Percentiles rank a stretch among this genome's conserved stretches.
Conservation (phyloP, 2,113 vertebrate species). For the Azemiops feae region DNA sequence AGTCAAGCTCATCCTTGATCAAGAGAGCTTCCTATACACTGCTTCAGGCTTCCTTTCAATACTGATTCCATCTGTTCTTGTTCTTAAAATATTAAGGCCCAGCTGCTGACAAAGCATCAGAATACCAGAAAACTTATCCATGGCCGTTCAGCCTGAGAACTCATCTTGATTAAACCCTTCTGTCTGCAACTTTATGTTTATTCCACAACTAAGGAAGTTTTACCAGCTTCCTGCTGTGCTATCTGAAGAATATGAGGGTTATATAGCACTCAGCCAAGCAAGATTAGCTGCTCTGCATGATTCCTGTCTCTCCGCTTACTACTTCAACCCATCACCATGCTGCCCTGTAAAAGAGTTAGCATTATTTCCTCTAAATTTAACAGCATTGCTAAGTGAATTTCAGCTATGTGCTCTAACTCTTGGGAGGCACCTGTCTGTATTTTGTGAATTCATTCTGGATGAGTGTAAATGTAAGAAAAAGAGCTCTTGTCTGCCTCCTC, state of each 20-base stretch:
- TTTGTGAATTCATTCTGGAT: background rate
- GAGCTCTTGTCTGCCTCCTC: fast-evolving
- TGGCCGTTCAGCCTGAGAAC: background rate
- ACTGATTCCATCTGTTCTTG: background rate
- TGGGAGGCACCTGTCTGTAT: slow-evolving; percentile 1
- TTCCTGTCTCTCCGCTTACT: slow-evolving; percentile 27
- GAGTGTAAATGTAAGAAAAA: background rate
- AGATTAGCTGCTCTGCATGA: background rate
- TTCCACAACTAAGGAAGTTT: background rate
- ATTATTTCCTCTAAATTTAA: slow-evolving; percentile 51
- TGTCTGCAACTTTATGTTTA: background rate
- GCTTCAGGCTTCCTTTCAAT: background rate
- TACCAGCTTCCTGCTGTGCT: background rate
- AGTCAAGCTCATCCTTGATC: background rate
- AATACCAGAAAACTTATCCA: background rate
- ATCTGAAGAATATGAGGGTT: background rate
- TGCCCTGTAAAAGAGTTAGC: slow-evolving; percentile 32
- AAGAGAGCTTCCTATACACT: background rate
- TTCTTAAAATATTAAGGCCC: background rate
- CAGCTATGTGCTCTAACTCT: background rate
- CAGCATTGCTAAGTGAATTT: background rate
- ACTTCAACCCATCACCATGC: background rate
- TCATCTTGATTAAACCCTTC: background rate
- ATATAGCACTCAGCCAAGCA: background rate
- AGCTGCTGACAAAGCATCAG: background rate